These are phyloP conservation scores for Tyrophagus putrescentiae DNA, from an alignment of 1,140 invertebrate genomes.

Conservation along the genomic window DNA sequence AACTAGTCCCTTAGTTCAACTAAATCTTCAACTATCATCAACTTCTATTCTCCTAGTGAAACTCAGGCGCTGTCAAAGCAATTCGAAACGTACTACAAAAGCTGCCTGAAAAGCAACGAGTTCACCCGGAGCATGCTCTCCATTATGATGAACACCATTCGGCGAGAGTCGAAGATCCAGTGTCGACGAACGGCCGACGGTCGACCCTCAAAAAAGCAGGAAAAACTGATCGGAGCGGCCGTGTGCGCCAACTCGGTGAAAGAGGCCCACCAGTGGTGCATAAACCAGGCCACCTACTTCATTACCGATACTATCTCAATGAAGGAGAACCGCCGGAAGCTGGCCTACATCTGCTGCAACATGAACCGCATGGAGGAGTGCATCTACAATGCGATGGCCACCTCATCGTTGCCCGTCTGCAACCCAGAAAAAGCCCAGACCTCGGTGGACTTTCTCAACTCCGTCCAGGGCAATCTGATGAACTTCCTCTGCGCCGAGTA, in stretches of 20 bases:
- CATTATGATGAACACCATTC: not conserved
- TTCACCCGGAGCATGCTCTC: not conserved
- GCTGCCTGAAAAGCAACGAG: not conserved
- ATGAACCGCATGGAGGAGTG: conserved; percentile 1
- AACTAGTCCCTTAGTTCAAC: not conserved
- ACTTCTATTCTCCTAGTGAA: not conserved
- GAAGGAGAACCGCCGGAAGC: not conserved
- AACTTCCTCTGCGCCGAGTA: conserved; percentile 1
- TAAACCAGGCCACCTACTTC: not conserved
- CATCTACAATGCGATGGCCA: not conserved
- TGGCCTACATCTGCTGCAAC: conserved; percentile 2
- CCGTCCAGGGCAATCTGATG: not conserved
- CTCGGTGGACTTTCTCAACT: not conserved
- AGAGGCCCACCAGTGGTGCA: not conserved
- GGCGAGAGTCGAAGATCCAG: not conserved
- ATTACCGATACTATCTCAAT: not conserved
- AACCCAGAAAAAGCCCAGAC: not conserved
- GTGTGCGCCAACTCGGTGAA: not conserved
- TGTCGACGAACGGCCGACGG: not conserved
- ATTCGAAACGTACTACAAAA: not conserved
- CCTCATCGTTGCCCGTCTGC: not conserved
- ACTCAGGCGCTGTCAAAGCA: not conserved
- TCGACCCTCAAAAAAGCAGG: not conserved
- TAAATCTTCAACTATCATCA: not conserved
- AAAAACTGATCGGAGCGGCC: not conserved